Base-by-base conservation (phyloP, 2,797 vertebrate genomes). In the Lepus townsendii region DNA sequence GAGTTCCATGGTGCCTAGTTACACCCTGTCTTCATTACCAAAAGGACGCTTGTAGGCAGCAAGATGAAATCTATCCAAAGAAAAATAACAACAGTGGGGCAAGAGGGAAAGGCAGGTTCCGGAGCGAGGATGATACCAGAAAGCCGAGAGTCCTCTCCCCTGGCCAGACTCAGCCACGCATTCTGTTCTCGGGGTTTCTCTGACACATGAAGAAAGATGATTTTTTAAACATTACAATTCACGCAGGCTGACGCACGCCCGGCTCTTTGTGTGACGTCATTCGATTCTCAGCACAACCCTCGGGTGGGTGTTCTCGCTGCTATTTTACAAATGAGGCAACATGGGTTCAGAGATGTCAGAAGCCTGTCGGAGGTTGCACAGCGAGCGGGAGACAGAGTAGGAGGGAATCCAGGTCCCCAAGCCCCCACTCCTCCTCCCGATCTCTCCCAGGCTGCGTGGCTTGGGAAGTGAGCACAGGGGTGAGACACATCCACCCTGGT, bases 121-220 rank as follows among this genome's bases (percentile, higher is more conserved):
- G 2, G n/a, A 11, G 17, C 0, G 11, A 38, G 27, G 35, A 5
- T 2, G 10, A 32, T 1, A 12, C 78, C 62, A 52, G 1, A 2
- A 2, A 3, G 5, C 62, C 0, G 0, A 0, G 12, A 2, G 76
- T 2, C 71, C 38, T 9, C 1, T 0, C 0, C 32, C 50, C 78
- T 22, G 3, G 38, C 78, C 71, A 52, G 62, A 19, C 1, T 17
- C 8, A 20, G 27, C 5, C 20, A 30, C 50, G 12, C 2, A 0
- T 12, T 66, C 62, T 65, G 24, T 14, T 76, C 87, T 57, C 24
- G 6, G 52, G 54, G 47, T 12, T 60, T 65, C 52, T 42, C 75
- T 75, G 68, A 42, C 38, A 69, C 60, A 35, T 0, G 20, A 71
- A 68, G 57, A 68, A 72, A 11, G 52, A 11, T 2, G 16, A 35